phyloP scores from a whole-genome alignment of 2,797 vertebrate genomes.

The Sebastes umbrosus region DNA sequence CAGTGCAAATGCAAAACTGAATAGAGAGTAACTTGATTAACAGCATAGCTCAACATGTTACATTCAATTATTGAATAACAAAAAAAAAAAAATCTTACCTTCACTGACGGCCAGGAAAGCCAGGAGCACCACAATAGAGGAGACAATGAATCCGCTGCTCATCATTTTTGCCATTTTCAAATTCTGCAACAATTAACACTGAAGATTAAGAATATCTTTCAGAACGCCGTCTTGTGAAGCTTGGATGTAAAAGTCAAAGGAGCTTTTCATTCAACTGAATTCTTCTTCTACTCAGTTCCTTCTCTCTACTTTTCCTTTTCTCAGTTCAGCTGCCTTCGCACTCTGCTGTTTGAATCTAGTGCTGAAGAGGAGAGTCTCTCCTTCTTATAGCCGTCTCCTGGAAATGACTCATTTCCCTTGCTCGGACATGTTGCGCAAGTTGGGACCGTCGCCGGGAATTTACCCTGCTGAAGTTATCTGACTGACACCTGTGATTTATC shows the following conservation, averaged over 20 bases:
- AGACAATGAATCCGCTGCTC: conserved; percentile 51
- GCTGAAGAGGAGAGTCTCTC: neutral
- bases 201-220: conserved; percentile 2
- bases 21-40: neutral
- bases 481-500: conserved; percentile 9
- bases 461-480: neutral
- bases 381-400: conserved; percentile 43
- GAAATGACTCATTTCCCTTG: conserved; percentile 58
- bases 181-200: neutral
- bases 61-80: neutral
- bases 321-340: conserved; percentile 6
- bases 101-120: conserved; percentile 50
- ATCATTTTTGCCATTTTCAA: conserved; percentile 51
- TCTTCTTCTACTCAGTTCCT: neutral
- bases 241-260: neutral
- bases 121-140: conserved; percentile 50
- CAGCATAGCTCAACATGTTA: neutral
- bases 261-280: neutral
- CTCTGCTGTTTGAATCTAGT: conserved; percentile 55
- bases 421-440: conserved; percentile 47
- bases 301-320: conserved; percentile 10
- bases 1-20: neutral
- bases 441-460: conserved; percentile 59
- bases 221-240: conserved; percentile 1
- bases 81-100: conserved; percentile 52